These are phyloP conservation scores for Silurus aristotelis DNA, from an alignment of 2,797 vertebrate species.

Conservation along the genomic window DNA sequence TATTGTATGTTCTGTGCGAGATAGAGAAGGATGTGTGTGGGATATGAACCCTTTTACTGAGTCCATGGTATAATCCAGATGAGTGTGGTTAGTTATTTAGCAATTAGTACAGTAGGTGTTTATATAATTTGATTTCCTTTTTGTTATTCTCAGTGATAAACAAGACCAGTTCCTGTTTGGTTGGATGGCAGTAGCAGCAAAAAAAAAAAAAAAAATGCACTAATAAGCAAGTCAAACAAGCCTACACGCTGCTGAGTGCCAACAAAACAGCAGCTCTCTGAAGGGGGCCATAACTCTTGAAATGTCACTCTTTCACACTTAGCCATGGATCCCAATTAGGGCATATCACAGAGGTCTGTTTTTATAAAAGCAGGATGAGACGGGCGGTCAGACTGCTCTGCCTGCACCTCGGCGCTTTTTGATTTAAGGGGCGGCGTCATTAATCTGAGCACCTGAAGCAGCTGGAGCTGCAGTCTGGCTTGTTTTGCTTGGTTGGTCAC, in stretches of 20 bases:
- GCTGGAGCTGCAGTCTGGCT: conserved; percentile 43
- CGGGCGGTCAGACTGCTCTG: neutral
- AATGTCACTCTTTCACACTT: conserved; percentile 24
- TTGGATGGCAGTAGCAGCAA: conserved; percentile 35
- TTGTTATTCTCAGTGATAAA: neutral
- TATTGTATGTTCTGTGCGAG: conserved; percentile 33
- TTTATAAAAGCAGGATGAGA: conserved; percentile 44
- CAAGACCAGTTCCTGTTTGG: conserved; percentile 13
- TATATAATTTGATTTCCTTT: conserved; percentile 10
- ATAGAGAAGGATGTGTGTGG: neutral
- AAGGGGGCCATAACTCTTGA: conserved; percentile 31
- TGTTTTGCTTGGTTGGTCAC: conserved; percentile 38
- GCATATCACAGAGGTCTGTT: conserved; percentile 37
- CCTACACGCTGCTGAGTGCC: neutral
- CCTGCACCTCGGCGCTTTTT: conserved; percentile 40
- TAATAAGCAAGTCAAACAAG: conserved; percentile 48
- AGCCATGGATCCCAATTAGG: conserved; percentile 43
- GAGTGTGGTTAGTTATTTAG: neutral
- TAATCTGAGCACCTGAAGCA: conserved; percentile 55
- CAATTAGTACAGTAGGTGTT: neutral
- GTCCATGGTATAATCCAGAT: neutral
- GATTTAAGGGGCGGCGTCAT: conserved; percentile 51
- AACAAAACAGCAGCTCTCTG: conserved; percentile 31
- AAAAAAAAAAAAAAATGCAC: conserved; percentile 20
- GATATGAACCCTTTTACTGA: conserved; percentile 37